phyloP scores from a whole-genome alignment of 2,888 invertebrate genomes.

The Amphipoea lucens region DNA sequence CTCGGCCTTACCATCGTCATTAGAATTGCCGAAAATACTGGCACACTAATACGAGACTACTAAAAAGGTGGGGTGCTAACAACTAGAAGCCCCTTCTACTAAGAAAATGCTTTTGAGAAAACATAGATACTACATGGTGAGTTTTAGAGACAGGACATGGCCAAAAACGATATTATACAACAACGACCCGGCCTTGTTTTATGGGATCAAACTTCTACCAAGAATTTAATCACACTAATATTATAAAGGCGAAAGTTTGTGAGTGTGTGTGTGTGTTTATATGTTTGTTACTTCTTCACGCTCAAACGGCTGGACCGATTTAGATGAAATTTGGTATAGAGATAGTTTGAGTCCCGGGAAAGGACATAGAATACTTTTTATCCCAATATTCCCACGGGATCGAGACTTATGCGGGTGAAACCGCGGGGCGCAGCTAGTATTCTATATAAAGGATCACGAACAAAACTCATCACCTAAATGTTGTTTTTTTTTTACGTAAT shows the following conservation, averaged over 20 bases:
- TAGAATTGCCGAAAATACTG: neutral
- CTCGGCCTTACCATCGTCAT: neutral
- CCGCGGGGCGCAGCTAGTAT: too few relatives aligned
- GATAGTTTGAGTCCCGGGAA: too few relatives aligned
- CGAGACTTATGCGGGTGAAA: too few relatives aligned
- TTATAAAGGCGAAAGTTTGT: too few relatives aligned
- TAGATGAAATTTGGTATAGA: too few relatives aligned
- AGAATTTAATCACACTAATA: too few relatives aligned
- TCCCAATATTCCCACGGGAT: too few relatives aligned
- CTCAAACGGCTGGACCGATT: too few relatives aligned
- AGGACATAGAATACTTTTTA: too few relatives aligned
- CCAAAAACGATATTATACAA: neutral
- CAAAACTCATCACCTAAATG: neutral
- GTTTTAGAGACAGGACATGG: slow-evolving; percentile 6
- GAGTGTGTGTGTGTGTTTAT: too few relatives aligned
- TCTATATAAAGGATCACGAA: neutral
- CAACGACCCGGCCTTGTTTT: neutral
- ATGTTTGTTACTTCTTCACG: too few relatives aligned
- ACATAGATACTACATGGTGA: neutral
- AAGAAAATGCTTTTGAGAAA: slow-evolving; percentile 7
- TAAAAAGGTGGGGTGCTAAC: neutral
- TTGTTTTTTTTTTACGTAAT: neutral
- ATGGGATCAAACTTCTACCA: neutral
- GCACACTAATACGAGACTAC: neutral
- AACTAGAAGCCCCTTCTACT: neutral